Conservation (phyloP, 2,888 invertebrate genomes). For the Boloria selene region DNA sequence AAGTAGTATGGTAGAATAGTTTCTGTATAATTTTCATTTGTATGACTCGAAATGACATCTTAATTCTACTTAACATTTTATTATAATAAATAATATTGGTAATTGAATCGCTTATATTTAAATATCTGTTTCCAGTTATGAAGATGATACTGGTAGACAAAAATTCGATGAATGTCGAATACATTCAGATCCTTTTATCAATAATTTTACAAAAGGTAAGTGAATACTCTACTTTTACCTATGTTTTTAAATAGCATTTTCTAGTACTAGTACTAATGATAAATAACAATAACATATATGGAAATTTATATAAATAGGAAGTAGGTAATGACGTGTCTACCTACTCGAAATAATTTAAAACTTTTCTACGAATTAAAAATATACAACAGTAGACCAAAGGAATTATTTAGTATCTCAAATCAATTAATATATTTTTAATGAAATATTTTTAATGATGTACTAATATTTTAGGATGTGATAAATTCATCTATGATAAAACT, state of each 20-base stretch:
- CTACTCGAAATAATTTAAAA: too few relatives aligned
- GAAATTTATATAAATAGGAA: too few relatives aligned
- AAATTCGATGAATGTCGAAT: slow-evolving; percentile 54
- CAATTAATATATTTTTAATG: slow-evolving; percentile 5
- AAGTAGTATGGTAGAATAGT: too few relatives aligned
- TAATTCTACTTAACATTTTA: too few relatives aligned
- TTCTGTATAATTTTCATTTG: too few relatives aligned
- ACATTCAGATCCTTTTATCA: slow-evolving; percentile 44
- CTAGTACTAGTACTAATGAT: too few relatives aligned
- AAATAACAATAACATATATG: slow-evolving; percentile 8
- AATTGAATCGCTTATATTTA: not conserved
- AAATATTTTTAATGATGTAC: too few relatives aligned
- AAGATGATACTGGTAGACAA: slow-evolving; percentile 40
- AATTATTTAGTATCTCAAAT: not conserved
- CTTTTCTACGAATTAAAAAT: too few relatives aligned
- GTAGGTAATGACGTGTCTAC: too few relatives aligned
- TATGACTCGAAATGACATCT: too few relatives aligned
- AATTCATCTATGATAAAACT: slow-evolving; percentile 55
- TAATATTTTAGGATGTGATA: slow-evolving; percentile 52
- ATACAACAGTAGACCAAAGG: too few relatives aligned
- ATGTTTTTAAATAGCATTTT: not conserved
- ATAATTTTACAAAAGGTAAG: slow-evolving; percentile 49
- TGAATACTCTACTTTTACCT: slow-evolving; percentile 3
- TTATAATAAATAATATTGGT: too few relatives aligned
- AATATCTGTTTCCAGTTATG: slow-evolving; percentile 39